Conservation (phyloP, 2,888 invertebrate species). For the Papilio demoleus region DNA sequence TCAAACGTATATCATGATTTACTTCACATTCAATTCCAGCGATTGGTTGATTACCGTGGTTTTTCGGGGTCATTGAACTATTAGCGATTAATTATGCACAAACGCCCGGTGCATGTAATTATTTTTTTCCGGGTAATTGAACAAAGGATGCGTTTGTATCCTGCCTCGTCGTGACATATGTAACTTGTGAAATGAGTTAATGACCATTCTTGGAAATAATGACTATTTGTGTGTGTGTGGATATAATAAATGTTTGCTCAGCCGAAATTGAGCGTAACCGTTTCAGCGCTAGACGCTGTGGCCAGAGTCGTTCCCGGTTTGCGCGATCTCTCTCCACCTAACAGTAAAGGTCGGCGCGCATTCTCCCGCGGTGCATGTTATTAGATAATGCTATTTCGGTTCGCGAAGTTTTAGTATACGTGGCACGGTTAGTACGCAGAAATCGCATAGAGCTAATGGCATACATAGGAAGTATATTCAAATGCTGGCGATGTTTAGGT, state of each 20-base stretch:
- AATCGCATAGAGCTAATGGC: conserved; percentile 78
- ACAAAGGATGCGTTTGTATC: conserved; percentile 31
- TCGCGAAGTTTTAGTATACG: conserved; percentile 72
- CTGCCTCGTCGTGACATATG: conserved; percentile 18
- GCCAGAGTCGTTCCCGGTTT: conserved; percentile 39
- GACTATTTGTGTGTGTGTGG: conserved; percentile 2
- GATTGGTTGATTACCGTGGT: conserved; percentile 49
- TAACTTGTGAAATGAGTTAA: conserved; percentile 24
- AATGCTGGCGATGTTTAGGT: conserved; percentile 80
- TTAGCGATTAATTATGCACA: conserved; percentile 52
- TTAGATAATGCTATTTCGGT: conserved; percentile 77
- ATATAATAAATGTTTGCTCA: not conserved
- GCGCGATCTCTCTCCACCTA: conserved; percentile 53
- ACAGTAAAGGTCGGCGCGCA: conserved; percentile 63
- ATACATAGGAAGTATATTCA: conserved; percentile 83
- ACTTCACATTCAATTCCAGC: conserved; percentile 45
- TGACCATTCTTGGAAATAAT: conserved; percentile 4
- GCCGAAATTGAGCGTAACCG: conserved; percentile 8
- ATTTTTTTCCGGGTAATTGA: conserved; percentile 42
- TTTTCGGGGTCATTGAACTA: conserved; percentile 58
- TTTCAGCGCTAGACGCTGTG: conserved; percentile 8
- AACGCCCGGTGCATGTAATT: conserved; percentile 44
- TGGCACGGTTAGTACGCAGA: conserved; percentile 79
- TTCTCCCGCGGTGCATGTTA: conserved; percentile 65
- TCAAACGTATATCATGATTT: conserved; percentile 42